Percentiles rank a stretch among this genome's conserved stretches.
phyloP scores from a whole-genome alignment of 1,140 invertebrate species.

The Halotydeus destructor region DNA sequence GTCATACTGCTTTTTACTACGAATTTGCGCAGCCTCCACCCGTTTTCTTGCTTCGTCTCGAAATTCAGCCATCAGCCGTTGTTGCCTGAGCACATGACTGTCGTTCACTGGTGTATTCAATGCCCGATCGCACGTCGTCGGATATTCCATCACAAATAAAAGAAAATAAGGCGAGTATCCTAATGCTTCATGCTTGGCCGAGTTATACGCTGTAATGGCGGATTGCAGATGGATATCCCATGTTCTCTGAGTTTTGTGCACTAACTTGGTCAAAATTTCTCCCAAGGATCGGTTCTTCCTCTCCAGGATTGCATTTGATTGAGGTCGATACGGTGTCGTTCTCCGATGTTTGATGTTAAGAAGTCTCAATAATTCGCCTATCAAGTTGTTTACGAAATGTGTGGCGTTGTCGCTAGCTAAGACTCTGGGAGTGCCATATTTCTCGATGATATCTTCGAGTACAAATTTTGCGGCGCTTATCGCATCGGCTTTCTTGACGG shows the following conservation, averaged over 20 bases:
- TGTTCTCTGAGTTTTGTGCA: not conserved
- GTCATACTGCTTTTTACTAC: too few species aligned
- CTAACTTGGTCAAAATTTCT: constrained; percentile 3
- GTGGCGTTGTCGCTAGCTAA: not conserved
- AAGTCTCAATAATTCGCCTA: not conserved
- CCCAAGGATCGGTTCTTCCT: not conserved
- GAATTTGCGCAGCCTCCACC: too few species aligned
- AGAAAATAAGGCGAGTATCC: not conserved
- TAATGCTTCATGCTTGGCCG: not conserved
- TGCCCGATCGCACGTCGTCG: not conserved
- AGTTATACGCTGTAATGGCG: constrained; percentile 33
- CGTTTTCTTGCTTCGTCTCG: too few species aligned
- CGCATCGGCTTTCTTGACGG: not conserved
- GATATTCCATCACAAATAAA: not conserved
- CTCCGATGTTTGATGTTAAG: not conserved
- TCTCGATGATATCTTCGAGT: not conserved
- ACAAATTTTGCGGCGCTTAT: not conserved
- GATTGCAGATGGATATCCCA: constrained; percentile 20
- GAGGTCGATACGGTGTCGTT: not conserved
- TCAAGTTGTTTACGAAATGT: not conserved
- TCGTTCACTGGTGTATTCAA: not conserved
- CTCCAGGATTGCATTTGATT: constrained; percentile 5
- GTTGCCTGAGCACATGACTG: too few species aligned
- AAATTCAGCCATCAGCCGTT: too few species aligned
- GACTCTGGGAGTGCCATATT: not conserved